Percentiles rank a stretch among this genome's conserved stretches.
These are phyloP conservation scores for Oxygymnocypris stewartii DNA, from an alignment of 2,113 vertebrate genomes.

Conservation along the genomic window DNA sequence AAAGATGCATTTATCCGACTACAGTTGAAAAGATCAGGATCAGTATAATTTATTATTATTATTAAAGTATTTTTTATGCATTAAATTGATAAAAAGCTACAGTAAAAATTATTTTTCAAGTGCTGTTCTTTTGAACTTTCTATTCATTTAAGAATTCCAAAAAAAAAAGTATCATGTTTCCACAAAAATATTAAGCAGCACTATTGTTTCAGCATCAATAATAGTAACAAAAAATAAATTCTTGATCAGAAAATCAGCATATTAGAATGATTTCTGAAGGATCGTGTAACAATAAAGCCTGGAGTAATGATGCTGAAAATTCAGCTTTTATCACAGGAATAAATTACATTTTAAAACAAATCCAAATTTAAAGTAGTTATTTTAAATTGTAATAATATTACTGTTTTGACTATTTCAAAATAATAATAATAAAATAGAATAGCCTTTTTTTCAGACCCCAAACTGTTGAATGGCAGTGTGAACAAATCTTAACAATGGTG, in stretches of 20 bases:
- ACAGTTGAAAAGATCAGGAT: no score
- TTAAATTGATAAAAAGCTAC: no score
- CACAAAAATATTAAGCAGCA: neutral
- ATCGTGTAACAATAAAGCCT: neutral
- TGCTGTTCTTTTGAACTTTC: neutral
- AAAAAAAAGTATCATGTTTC: neutral
- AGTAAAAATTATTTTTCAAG: neutral
- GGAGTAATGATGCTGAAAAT: neutral
- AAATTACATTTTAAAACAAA: neutral
- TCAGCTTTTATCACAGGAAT: neutral
- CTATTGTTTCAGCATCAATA: neutral
- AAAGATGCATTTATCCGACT: no score
- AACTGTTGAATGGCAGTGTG: neutral
- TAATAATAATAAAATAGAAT: no score
- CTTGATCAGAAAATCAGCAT: neutral
- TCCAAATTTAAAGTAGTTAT: neutral
- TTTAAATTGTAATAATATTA: neutral
- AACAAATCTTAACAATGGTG: neutral
- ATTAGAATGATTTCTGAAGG: neutral
- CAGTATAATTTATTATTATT: no score
- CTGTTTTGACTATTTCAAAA: neutral
- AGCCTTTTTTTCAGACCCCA: neutral
- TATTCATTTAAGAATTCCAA: neutral
- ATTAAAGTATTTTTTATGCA: no score
- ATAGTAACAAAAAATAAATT: neutral